Evolutionary conservation across 1,140 invertebrate species (phyloP).

Genomic region (Papilio polyxenes): DNA sequence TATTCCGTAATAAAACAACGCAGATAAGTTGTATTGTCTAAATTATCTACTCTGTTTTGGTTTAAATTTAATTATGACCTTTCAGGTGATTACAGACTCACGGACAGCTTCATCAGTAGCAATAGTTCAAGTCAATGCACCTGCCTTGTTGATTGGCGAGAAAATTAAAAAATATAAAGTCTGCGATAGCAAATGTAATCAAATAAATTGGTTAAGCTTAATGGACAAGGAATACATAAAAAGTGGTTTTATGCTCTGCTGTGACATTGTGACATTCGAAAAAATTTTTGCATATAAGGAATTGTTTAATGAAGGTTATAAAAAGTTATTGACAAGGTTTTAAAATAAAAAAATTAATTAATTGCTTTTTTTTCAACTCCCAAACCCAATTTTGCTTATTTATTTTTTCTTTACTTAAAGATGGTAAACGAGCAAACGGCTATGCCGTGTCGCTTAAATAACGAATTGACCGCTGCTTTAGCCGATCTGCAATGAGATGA

Average conservation of each 20-base stretch:
- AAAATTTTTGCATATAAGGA: background rate
- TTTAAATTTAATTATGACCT: background rate
- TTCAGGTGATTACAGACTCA: background rate
- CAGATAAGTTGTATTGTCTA: background rate
- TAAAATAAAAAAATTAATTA: background rate
- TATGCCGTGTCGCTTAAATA: too few species aligned
- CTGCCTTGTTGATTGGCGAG: background rate
- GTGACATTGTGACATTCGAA: background rate
- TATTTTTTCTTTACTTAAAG: background rate
- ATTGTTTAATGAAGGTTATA: background rate
- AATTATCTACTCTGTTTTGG: background rate
- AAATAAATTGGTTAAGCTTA: background rate
- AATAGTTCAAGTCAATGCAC: slow-evolving; percentile 10
- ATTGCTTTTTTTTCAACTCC: background rate
- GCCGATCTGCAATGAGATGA: too few species aligned
- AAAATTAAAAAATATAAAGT: background rate
- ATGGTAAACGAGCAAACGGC: background rate
- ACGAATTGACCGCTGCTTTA: too few species aligned
- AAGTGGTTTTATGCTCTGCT: slow-evolving; percentile 22
- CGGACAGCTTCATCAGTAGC: background rate
- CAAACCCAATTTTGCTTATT: background rate
- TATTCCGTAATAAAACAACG: background rate
- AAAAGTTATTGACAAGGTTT: background rate
- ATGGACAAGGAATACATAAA: background rate
- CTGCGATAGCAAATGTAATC: background rate